Evolutionary conservation across 2,797 vertebrate genomes (phyloP).

Genomic region (Sebastes elongatus): DNA sequence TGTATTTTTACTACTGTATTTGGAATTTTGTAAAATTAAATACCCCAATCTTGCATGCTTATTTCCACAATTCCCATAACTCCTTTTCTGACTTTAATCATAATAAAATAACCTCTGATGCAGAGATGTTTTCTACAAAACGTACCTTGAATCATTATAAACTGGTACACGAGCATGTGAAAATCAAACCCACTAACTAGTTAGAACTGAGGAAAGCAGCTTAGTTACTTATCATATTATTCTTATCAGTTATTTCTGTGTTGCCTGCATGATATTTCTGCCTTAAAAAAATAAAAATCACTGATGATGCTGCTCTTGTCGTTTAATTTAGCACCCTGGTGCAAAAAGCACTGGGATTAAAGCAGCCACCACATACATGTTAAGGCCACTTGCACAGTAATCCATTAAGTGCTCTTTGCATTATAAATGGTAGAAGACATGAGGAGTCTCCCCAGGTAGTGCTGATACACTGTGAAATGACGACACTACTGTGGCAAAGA

Average conservation of each 20-base stretch:
- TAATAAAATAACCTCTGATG: neutral
- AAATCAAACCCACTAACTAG: too few species aligned
- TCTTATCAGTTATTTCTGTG: neutral
- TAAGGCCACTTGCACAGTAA: constrained; percentile 7
- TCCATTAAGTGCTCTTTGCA: constrained; percentile 22
- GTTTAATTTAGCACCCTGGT: neutral
- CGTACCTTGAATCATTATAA: neutral
- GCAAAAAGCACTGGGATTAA: constrained; percentile 1
- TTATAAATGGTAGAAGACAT: neutral
- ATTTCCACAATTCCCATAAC: accelerated
- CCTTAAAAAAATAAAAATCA: neutral
- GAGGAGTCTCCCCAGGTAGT: neutral
- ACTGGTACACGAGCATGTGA: too few species aligned
- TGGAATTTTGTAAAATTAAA: neutral
- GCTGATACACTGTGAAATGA: neutral
- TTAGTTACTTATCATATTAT: neutral
- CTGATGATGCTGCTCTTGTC: neutral
- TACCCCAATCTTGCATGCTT: neutral
- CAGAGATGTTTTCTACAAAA: neutral
- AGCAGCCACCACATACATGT: constrained; percentile 6
- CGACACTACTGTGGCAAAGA: neutral
- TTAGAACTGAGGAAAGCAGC: neutral
- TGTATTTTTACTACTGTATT: too few species aligned
- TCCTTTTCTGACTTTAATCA: neutral
- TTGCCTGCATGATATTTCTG: neutral